Base-by-base conservation (phyloP, 2,113 vertebrate genomes). In the Mugil cephalus region DNA sequence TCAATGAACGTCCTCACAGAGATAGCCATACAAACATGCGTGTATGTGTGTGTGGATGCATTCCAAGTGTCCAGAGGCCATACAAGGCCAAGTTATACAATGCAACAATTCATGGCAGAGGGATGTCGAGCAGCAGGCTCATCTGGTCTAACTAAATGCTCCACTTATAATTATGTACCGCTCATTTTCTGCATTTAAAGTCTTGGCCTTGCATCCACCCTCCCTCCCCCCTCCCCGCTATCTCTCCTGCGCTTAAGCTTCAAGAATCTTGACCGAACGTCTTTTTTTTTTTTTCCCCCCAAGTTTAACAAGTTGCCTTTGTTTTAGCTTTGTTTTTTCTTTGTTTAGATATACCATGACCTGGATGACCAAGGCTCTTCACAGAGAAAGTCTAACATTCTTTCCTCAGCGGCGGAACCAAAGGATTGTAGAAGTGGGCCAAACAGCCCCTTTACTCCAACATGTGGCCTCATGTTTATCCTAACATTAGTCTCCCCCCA, bases 401-500 rank as follows among this genome's bases (percentile, higher is more conserved):
- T 79, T 71, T 18, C 62, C 76, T 64, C 8, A 60, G 38, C 50
- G 61, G 14, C 61, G 39, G 6, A 64, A 42, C 35, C 48, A 63
- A 60, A 50, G 14, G 6, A 13, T 24, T n/a, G 18, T 18, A 35
- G 34, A 80, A 36, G n/a, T 51, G 12, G 9, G 50, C 58, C 51
- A 74, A 64, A 58, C 46, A 39, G 50, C 15, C 52, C 45, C 19
- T 59, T 69, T 17, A 13, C 21, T 63, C 55, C 43, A 69, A 63
- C 43, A 77, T 80, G 69, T 82, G 63, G 67, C 80, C 75, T 72
- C 63, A 75, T 79, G 70, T 72, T 87, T 86, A 86, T 71, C 71
- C 58, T 30, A 42, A 56, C 30, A 62, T 58, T 53, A 63, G 30
- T 61, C 62, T 38, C 34, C 21, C 24, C 39, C 53, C 53, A 19